Evolutionary conservation across 2,797 vertebrate genomes (phyloP), one percentile per base, ranked within the genome.

Genomic region (Lacerta bilineata): DNA sequence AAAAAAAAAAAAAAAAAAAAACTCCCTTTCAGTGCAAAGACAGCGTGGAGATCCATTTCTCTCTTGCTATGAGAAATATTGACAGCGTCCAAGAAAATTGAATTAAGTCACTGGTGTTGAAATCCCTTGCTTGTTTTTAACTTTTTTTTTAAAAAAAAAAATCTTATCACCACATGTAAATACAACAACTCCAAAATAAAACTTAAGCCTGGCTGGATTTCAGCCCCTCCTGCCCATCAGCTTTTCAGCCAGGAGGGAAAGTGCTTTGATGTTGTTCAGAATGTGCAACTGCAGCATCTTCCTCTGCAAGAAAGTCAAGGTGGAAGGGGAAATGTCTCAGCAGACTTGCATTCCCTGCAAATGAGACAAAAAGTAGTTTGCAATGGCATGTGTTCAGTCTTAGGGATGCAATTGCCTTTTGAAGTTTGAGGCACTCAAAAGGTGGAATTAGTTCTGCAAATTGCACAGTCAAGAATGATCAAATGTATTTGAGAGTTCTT

Each of bases 41-140:
- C 93, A 94, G 36, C 46, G 83, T 93, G 92, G 81, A 74, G 0
- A 77, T 93, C 94, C 50, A 92, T 77, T 92, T 80, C 76, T 74
- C 39, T 72, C 84, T 90, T 89, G 59, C 95, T 90, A 39, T 91
- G 71, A 91, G 33, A 94, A 86, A 91, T 94, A 27, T 88, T 88
- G 74, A 76, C 91, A 25, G 11, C 27, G 87, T 66, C 75, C 74
- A 93, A 90, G 91, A 91, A 74, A 91, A 36, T 46, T 81, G 71
- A 83, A 79, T 86, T 89, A 84, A 46, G 1, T 50, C 55, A 80
- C 33, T 15, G 76, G 29, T 68, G 27, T 46, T 83, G 77, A 77
- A 15, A 83, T 27, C n/a, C 36, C 33, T 71, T 27, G 41, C 13
- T 78, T 88, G 4, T 46, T 84, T 71, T 75, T 74, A n/a, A 1